Base-by-base conservation (phyloP, 2,113 vertebrate genomes). In the Parus major region DNA sequence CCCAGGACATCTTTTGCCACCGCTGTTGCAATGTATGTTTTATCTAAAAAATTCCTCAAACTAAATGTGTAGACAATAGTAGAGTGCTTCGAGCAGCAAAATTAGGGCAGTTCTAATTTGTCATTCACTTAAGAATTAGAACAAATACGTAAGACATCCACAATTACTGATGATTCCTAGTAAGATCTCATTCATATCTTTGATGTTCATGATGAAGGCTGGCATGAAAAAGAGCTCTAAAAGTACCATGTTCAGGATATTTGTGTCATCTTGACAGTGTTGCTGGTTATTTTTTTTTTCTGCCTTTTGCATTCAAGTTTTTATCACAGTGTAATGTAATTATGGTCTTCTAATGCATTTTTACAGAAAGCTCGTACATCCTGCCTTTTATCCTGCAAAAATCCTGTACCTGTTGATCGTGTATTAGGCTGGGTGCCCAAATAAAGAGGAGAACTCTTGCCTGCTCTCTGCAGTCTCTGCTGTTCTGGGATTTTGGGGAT, bases 381-480 rank as follows among this genome's bases (percentile, higher is more conserved):
- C 23, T 83, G 36, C 41, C 31, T 80, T 60, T n/a, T 71, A 15
- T 56, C 31, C 56, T 78, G 44, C 29, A 66, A 41, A 73, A 78
- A 36, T 46, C 35, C 50, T 52, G 7, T n/a, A 15, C 42, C 61
- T 64, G 9, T 44, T 75, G 46, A 5, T 50, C 0, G 0, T 35
- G 29, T 55, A 1, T 81, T 15, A 27, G 36, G 23, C 10, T 57
- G 31, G 36, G 17, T 35, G 14, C 27, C 28, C 44, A 24, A 33
- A 36, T 46, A 49, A 14, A 9, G 22, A 24, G 24, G 24, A 64
- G 53, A 70, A 20, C 12, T 6, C 42, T 22, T 31, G 8, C 15
- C 50, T 42, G 22, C 8, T 36, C 28, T 64, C 33, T 88, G 39
- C 20, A 29, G 29, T 39, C 47, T 70, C 27, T 55, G 35, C 33